These are phyloP conservation scores for Platyscapa corneri DNA, from an alignment of 1,140 invertebrate genomes.

Conservation along the genomic window DNA sequence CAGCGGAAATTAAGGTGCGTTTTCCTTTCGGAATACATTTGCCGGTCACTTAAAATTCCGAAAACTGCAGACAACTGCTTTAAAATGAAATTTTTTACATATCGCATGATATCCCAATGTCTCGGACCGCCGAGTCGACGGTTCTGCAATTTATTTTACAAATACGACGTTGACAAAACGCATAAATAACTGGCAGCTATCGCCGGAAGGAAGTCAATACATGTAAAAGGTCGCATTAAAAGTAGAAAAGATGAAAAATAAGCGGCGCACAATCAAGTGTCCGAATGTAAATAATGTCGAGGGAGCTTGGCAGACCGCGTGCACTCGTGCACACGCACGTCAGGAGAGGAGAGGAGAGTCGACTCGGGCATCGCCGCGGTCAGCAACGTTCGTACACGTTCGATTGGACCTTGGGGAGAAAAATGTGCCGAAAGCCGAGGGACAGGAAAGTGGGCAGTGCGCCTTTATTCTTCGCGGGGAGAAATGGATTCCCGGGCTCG, in stretches of 20 bases:
- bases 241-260: neutral
- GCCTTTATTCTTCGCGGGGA: neutral
- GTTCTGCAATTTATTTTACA: neutral
- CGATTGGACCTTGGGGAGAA: constrained; percentile 15
- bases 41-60: too few relatives aligned
- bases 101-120: neutral
- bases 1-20: too few relatives aligned
- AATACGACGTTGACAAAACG: neutral
- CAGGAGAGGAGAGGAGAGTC: too few relatives aligned
- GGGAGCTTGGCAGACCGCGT: too few relatives aligned
- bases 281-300: neutral
- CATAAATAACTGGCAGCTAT: neutral
- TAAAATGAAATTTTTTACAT: neutral
- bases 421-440: constrained; percentile 29
- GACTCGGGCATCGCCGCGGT: neutral
- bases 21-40: too few relatives aligned
- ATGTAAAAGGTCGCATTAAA: neutral
- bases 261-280: neutral
- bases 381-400: neutral
- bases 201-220: neutral
- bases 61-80: neutral
- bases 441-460: neutral
- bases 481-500: constrained; percentile 38
- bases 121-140: neutral
- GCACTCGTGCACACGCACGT: too few relatives aligned